Evolutionary conservation across 2,888 invertebrate species (phyloP).

Genomic region (Nomada fabriciana): DNA sequence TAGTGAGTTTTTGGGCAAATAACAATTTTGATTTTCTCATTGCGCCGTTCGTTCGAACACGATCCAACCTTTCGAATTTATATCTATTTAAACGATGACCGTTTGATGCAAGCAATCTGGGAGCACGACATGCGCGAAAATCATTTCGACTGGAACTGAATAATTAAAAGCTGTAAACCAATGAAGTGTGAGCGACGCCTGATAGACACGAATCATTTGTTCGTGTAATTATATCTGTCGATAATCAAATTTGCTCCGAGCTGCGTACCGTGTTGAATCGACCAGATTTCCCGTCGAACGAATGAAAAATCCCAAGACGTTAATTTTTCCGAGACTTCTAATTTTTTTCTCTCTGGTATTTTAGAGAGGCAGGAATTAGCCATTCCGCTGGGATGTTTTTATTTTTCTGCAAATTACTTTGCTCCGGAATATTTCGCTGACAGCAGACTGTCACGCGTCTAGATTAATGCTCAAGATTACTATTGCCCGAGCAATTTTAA

Average conservation of each 20-base stretch:
- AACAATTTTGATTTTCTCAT: no score
- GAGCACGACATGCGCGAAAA: constrained; percentile 6
- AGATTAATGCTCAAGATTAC: no score
- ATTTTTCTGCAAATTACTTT: no score
- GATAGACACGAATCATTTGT: constrained; percentile 40
- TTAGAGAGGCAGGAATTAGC: no score
- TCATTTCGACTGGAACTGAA: constrained; percentile 6
- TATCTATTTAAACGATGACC: neutral
- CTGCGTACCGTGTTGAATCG: constrained; percentile 4
- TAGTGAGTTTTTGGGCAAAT: no score
- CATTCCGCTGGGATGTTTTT: no score
- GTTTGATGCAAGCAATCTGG: neutral
- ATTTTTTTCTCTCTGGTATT: neutral
- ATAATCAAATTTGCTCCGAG: constrained; percentile 27
- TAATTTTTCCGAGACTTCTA: neutral
- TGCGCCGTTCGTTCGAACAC: no score
- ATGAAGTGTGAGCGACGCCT: constrained; percentile 24
- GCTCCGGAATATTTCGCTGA: no score
- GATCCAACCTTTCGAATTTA: neutral
- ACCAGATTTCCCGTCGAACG: no score
- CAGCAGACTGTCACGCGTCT: no score
- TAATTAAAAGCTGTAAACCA: constrained; percentile 37
- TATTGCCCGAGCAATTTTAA: no score
- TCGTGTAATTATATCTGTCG: constrained; percentile 36
- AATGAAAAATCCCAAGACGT: neutral